phyloP scores from a whole-genome alignment of 2,113 vertebrate species.

The Motacilla tschutschensis region DNA sequence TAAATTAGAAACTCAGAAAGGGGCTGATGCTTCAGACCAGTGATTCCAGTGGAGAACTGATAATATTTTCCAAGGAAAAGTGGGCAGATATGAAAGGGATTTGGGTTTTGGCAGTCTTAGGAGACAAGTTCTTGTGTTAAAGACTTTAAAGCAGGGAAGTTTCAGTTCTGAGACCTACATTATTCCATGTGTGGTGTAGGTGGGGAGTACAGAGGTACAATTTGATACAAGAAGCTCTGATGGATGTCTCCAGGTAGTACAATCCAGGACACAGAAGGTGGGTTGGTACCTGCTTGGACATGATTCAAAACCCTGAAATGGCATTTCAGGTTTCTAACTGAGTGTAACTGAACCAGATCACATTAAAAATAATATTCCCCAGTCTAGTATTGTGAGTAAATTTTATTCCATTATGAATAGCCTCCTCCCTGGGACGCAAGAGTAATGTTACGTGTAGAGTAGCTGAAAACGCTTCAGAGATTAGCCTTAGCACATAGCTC shows the following conservation, averaged over 20 bases:
- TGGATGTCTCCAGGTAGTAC: background rate
- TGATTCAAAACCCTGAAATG: slow-evolving; percentile 18
- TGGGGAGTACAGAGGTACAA: accelerated
- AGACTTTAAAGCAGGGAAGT: background rate
- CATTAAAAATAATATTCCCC: slow-evolving; percentile 39
- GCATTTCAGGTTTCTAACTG: slow-evolving; percentile 45
- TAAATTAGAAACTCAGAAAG: background rate
- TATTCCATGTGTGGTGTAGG: accelerated
- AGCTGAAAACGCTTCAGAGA: slow-evolving; percentile 48
- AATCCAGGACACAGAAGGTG: background rate
- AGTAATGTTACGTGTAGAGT: slow-evolving; percentile 14
- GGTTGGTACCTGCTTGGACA: background rate
- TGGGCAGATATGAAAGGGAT: background rate
- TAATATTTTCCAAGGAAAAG: background rate
- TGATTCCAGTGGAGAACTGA: background rate
- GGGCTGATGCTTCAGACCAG: background rate
- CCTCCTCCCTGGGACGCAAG: background rate
- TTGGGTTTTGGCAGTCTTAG: background rate
- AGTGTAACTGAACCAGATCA: slow-evolving; percentile 8
- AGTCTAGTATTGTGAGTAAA: slow-evolving; percentile 36
- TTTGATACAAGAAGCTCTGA: background rate
- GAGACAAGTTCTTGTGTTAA: background rate
- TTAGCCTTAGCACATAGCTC: slow-evolving; percentile 33
- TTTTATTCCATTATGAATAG: slow-evolving; percentile 42
- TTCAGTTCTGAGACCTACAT: background rate